Evolutionary conservation across 2,113 vertebrate species (phyloP).

Genomic region (Platanista minor): DNA sequence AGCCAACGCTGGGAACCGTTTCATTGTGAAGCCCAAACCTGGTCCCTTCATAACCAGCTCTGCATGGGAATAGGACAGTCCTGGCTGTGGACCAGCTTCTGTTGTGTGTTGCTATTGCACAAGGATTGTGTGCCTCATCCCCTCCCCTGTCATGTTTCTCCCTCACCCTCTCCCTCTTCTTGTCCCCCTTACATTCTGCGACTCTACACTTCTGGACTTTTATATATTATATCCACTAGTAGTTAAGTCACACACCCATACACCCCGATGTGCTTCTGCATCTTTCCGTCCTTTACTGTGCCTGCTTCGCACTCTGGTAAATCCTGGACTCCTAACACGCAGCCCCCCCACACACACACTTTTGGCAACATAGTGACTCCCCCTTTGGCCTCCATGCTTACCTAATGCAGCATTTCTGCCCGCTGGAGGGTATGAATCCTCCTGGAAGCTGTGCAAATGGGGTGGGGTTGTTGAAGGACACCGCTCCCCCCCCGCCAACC

Average conservation of each 20-base stretch:
- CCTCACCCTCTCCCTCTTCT: background rate
- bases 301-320: too few species aligned
- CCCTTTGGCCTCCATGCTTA: background rate
- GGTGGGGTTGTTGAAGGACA: background rate
- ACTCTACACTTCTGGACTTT: background rate
- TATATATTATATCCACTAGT: background rate
- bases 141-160: background rate
- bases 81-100: background rate
- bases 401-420: background rate
- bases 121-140: background rate
- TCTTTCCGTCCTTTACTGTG: background rate
- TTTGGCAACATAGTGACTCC: background rate
- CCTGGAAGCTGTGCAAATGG: background rate
- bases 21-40: background rate
- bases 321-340: background rate
- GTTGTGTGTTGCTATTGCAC: background rate
- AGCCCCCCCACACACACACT: too few species aligned
- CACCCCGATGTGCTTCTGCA: background rate
- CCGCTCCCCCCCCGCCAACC: accelerated
- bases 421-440: background rate
- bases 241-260: background rate
- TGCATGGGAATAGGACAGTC: background rate
- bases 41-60: background rate
- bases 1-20: background rate
- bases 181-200: background rate